phyloP scores from a whole-genome alignment of 2,888 invertebrate species.

The Alsophila aescularia region DNA sequence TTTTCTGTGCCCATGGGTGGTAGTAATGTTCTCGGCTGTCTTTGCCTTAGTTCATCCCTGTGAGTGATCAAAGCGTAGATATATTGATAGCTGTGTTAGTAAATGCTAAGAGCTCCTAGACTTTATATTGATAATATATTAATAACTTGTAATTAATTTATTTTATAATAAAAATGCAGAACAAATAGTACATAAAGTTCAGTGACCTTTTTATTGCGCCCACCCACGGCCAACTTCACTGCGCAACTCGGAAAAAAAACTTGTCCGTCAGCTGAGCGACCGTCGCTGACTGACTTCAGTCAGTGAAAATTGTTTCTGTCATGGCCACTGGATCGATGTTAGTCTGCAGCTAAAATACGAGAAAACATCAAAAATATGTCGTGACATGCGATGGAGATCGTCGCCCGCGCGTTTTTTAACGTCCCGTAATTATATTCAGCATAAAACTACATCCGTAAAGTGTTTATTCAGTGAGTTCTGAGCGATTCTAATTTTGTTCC shows the following conservation, averaged over 20 bases:
- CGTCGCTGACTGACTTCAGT: slow-evolving; percentile 68
- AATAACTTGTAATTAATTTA: not conserved
- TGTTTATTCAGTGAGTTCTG: slow-evolving; percentile 76
- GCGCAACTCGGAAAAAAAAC: slow-evolving; percentile 62
- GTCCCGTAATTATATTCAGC: slow-evolving; percentile 61
- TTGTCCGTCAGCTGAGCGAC: slow-evolving; percentile 75
- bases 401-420: slow-evolving; percentile 49
- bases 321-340: slow-evolving; percentile 81
- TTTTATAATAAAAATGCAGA: not conserved
- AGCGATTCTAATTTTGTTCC: slow-evolving; percentile 79
- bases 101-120: not conserved
- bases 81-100: not conserved
- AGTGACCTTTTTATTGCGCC: slow-evolving; percentile 54
- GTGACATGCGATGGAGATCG: slow-evolving; percentile 59
- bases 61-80: not conserved
- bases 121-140: not conserved
- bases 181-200: slow-evolving; percentile 49
- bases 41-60: not conserved
- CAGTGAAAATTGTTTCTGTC: slow-evolving; percentile 76
- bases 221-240: slow-evolving; percentile 60
- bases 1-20: too few species aligned
- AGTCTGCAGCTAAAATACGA: slow-evolving; percentile 68
- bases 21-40: not conserved
- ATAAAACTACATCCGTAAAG: slow-evolving; percentile 59
- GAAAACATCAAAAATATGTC: slow-evolving; percentile 77